Percentiles rank a stretch among this genome's conserved stretches.
phyloP scores from a whole-genome alignment of 2,797 vertebrate species.

The Gephyroberyx darwinii region DNA sequence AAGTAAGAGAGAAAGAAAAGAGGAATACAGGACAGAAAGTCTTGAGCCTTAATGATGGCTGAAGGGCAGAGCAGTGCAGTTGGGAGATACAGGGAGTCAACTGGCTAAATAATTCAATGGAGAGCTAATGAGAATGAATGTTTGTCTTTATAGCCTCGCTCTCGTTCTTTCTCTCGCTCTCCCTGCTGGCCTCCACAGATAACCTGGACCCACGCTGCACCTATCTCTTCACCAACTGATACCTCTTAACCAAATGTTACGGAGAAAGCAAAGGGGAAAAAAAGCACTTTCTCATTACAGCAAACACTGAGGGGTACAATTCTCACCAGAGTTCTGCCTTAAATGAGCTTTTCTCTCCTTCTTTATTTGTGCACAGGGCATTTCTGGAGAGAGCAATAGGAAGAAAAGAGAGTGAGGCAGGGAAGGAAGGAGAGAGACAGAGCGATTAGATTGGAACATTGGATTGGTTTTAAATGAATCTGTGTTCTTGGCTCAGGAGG shows the following conservation, averaged over 20 bases:
- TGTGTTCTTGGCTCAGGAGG: constrained; percentile 21
- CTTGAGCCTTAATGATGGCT: constrained; percentile 53
- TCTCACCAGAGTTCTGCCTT: constrained; percentile 25
- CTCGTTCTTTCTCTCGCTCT: constrained; percentile 45
- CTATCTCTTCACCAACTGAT: constrained; percentile 63
- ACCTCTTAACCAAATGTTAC: constrained; percentile 50
- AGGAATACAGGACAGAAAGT: constrained; percentile 28
- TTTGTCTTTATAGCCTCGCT: constrained; percentile 52
- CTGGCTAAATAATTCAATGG: constrained; percentile 63
- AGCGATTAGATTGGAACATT: constrained; percentile 25
- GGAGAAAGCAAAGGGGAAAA: neutral
- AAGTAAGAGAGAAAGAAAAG: neutral
- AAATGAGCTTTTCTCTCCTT: constrained; percentile 20
- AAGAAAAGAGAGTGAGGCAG: neutral
- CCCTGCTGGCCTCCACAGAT: constrained; percentile 66
- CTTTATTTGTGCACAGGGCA: neutral
- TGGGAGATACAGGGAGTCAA: constrained; percentile 60
- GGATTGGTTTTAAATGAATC: constrained; percentile 36
- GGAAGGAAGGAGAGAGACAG: neutral
- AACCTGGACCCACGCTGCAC: constrained; percentile 55
- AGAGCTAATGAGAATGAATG: constrained; percentile 74
- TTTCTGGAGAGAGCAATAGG: neutral
- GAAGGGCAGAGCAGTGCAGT: constrained; percentile 58
- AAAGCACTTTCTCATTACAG: constrained; percentile 21
- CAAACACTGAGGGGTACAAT: constrained; percentile 8